Conservation (phyloP, 2,113 vertebrate genomes). For the Sarotherodon lohbergeri region DNA sequence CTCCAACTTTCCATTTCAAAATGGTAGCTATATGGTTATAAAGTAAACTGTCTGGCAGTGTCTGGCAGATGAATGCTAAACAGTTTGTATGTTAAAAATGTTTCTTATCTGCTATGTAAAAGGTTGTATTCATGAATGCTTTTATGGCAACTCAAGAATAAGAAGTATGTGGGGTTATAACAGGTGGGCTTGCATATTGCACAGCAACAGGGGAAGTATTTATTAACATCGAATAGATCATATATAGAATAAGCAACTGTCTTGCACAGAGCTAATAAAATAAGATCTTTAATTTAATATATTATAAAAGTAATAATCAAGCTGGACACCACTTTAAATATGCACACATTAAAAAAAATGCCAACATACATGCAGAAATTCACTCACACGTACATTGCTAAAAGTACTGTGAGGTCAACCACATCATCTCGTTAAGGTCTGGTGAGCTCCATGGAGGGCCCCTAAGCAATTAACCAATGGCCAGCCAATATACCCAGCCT, state of each 20-base stretch:
- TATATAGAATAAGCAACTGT: not conserved
- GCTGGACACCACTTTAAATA: not conserved
- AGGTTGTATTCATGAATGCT: not conserved
- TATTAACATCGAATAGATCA: not conserved
- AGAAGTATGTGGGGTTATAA: not conserved
- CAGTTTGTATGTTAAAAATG: not conserved
- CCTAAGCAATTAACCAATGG: slow-evolving; percentile 63
- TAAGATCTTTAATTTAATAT: not conserved
- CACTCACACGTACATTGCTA: not conserved
- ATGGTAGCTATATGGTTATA: not conserved
- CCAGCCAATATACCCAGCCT: slow-evolving; percentile 51
- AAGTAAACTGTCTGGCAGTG: not conserved
- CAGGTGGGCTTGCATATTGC: not conserved
- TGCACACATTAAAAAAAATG: not conserved
- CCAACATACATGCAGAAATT: not conserved
- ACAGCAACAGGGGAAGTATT: not conserved
- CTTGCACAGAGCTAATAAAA: not conserved
- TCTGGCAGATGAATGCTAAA: not conserved
- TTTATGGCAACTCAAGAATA: not conserved
- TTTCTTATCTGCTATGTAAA: not conserved
- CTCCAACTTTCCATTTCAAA: not conserved
- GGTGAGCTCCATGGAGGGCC: slow-evolving; percentile 17
- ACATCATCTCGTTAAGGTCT: slow-evolving; percentile 21
- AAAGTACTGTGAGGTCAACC: not conserved
- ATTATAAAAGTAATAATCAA: not conserved